Conservation (phyloP, 1,140 invertebrate genomes). For the Piezodorus guildinii region DNA sequence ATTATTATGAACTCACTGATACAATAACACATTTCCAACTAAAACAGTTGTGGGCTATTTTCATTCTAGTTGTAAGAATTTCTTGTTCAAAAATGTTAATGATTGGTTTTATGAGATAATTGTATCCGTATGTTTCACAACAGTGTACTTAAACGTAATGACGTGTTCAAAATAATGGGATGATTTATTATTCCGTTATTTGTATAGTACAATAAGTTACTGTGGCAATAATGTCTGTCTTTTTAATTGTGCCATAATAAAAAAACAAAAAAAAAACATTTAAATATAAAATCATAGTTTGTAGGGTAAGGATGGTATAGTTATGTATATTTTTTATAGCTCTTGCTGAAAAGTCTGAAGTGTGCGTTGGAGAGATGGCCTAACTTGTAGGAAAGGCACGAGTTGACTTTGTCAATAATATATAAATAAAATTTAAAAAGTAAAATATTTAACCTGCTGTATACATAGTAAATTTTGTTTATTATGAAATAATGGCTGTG, state of each 20-base stretch:
- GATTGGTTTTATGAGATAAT: no score
- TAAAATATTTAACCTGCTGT: slow-evolving; percentile 11
- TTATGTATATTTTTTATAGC: slow-evolving; percentile 4
- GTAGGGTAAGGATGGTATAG: background rate
- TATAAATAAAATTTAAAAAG: background rate
- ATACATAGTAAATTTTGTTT: slow-evolving; percentile 15
- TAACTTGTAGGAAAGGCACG: background rate
- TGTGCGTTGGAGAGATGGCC: background rate
- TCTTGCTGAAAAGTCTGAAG: slow-evolving; percentile 3
- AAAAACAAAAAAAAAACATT: background rate
- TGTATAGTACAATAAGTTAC: slow-evolving; percentile 7
- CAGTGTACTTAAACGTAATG: background rate
- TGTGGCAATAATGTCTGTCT: slow-evolving; percentile 7
- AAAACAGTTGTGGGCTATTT: no score
- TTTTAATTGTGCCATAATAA: slow-evolving; percentile 7
- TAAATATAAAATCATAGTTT: slow-evolving; percentile 1
- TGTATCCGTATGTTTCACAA: no score
- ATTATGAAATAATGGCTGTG: slow-evolving; percentile 14
- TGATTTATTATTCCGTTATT: slow-evolving; percentile 4
- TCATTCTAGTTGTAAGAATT: no score
- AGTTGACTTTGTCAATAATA: background rate
- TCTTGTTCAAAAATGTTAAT: no score
- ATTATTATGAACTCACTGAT: no score
- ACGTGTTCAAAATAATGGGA: slow-evolving; percentile 5
- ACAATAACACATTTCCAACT: no score